These are phyloP conservation scores for Eulimnadia texana DNA, from an alignment of 1,140 invertebrate genomes.

Conservation along the genomic window DNA sequence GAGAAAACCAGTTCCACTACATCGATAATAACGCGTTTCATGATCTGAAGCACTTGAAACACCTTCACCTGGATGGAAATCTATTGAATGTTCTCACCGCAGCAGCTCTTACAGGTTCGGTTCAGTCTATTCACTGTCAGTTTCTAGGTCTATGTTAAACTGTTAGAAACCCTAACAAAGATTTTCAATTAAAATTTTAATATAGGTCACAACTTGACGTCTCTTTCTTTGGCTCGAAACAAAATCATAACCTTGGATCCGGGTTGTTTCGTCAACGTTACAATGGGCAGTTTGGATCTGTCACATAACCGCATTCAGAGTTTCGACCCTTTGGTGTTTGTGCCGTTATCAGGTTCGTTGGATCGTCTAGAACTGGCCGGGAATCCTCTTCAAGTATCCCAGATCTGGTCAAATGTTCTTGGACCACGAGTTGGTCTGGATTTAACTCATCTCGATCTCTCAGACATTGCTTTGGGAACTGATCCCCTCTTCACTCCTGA, in stretches of 20 bases:
- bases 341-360: slow-evolving; percentile 9
- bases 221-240: slow-evolving; percentile 48
- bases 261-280: slow-evolving; percentile 38
- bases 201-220: slow-evolving; percentile 24
- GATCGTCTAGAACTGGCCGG: slow-evolving; percentile 4
- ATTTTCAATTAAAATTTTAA: slow-evolving; percentile 17
- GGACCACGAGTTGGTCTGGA: neutral
- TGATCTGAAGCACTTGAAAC: slow-evolving; percentile 42
- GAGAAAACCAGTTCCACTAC: slow-evolving; percentile 61
- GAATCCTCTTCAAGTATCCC: slow-evolving; percentile 11
- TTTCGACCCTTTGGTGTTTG: slow-evolving; percentile 20
- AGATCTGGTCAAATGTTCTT: slow-evolving; percentile 10
- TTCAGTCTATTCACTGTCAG: neutral
- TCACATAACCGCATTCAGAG: slow-evolving; percentile 22
- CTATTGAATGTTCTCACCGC: slow-evolving; percentile 43
- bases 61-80: slow-evolving; percentile 56
- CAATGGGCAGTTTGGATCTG: slow-evolving; percentile 37
- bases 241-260: slow-evolving; percentile 48
- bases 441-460: neutral
- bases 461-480: slow-evolving; percentile 2
- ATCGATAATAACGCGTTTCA: slow-evolving; percentile 54
- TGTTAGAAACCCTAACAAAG: neutral
- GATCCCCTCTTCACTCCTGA: slow-evolving; percentile 5
- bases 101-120: slow-evolving; percentile 6
- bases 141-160: neutral